A percentile compares a stretch with the other conserved stretches of the same genome.
phyloP scores from a whole-genome alignment of 1,140 invertebrate genomes.

The Diuraphis noxia region DNA sequence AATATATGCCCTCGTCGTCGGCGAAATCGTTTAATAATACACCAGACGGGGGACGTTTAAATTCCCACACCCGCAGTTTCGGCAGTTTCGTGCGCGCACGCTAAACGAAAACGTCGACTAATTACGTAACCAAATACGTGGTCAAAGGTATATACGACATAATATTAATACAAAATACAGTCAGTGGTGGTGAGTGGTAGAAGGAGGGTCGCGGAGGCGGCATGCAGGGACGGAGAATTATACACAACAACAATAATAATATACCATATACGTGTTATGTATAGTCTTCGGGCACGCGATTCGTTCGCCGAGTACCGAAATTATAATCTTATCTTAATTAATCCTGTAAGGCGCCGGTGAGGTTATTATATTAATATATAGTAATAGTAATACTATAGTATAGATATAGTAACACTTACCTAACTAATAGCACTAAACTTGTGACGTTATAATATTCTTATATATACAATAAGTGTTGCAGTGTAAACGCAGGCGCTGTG shows the following conservation, averaged over 20 bases:
- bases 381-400: too few relatives aligned
- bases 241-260: neutral
- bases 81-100: neutral
- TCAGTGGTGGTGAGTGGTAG: too few relatives aligned
- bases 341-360: too few relatives aligned
- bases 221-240: neutral
- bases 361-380: neutral
- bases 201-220: too few relatives aligned
- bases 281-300: neutral
- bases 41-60: neutral
- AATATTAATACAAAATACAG: neutral
- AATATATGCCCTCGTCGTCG: neutral
- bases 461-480: neutral
- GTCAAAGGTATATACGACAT: neutral
- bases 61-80: slow-evolving; percentile 5
- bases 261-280: neutral
- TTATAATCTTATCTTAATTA: slow-evolving; percentile 26
- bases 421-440: neutral
- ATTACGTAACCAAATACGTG: slow-evolving; percentile 12
- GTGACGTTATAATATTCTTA: neutral
- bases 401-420: too few relatives aligned
- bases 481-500: neutral
- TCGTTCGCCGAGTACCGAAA: neutral
- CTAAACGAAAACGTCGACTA: slow-evolving; percentile 22
- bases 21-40: slow-evolving; percentile 14